These are phyloP conservation scores for Lagocephalus sceleratus DNA, from an alignment of 2,797 vertebrate genomes.

Conservation along the genomic window DNA sequence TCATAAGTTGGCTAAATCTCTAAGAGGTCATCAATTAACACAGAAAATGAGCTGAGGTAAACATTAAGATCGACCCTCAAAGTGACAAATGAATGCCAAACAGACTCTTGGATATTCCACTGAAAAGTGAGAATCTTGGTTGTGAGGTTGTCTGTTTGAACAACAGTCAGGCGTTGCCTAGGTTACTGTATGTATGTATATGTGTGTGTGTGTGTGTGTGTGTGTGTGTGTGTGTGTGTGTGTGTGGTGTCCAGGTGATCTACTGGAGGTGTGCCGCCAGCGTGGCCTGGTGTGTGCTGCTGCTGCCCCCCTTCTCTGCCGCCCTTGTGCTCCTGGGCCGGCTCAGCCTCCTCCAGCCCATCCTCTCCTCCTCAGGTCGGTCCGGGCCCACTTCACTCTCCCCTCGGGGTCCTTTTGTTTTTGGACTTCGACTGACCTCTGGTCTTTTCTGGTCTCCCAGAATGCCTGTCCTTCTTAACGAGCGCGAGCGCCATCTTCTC, in stretches of 20 bases:
- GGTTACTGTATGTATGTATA: neutral
- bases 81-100: too few relatives aligned
- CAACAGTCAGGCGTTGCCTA: too few relatives aligned
- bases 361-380: constrained; percentile 85
- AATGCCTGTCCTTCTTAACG: constrained; percentile 77
- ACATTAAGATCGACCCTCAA: too few relatives aligned
- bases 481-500: constrained; percentile 82
- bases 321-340: constrained; percentile 82
- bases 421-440: constrained; percentile 1
- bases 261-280: constrained; percentile 87
- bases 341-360: constrained; percentile 82
- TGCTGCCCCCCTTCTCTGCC: constrained; percentile 81
- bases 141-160: too few relatives aligned
- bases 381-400: too few relatives aligned
- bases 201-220: neutral
- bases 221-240: neutral
- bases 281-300: constrained; percentile 84
- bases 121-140: too few relatives aligned
- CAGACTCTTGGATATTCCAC: too few relatives aligned
- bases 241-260: constrained; percentile 76
- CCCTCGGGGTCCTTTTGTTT: too few relatives aligned
- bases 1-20: too few relatives aligned
- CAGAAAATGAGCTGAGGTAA: too few relatives aligned
- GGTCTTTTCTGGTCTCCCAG: constrained; percentile 58
- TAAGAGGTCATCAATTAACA: too few relatives aligned